phyloP scores from a whole-genome alignment of 92 coral and sea anemone species.

The Siderastrea radians region DNA sequence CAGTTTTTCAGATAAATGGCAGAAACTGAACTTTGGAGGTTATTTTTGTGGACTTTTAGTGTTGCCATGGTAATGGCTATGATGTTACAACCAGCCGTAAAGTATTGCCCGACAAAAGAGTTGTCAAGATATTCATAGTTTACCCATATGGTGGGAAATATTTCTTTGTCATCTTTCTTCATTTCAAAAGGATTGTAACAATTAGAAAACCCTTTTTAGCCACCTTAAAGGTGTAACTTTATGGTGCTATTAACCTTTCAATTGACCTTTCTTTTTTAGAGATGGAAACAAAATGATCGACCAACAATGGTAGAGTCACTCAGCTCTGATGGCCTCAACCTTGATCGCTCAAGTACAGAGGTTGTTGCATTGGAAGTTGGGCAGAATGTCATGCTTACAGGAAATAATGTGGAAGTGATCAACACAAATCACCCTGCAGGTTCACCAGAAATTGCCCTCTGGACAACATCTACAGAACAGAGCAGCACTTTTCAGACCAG shows the following conservation, averaged over 20 bases:
- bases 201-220: neutral
- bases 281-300: conserved; percentile 41
- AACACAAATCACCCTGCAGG: conserved; percentile 18
- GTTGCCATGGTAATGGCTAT: no score
- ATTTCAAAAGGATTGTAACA: no score
- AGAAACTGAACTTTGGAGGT: no score
- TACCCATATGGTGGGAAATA: no score
- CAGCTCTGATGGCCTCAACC: conserved; percentile 24
- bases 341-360: conserved; percentile 39
- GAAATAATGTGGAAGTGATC: conserved; percentile 26
- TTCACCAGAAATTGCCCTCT: conserved; percentile 52
- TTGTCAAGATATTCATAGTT: no score
- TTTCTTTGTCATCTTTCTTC: no score
- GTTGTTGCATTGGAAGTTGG: conserved; percentile 14
- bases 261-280: neutral
- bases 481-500: conserved; percentile 16
- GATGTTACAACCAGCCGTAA: no score
- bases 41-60: no score
- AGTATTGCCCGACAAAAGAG: no score
- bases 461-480: conserved; percentile 47
- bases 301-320: conserved; percentile 56
- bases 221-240: neutral
- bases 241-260: neutral
- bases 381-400: conserved; percentile 19
- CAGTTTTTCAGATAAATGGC: no score